Conservation (phyloP, 2,113 vertebrate genomes). For the rabbit (Oryctolagus cuniculus) region DNA sequence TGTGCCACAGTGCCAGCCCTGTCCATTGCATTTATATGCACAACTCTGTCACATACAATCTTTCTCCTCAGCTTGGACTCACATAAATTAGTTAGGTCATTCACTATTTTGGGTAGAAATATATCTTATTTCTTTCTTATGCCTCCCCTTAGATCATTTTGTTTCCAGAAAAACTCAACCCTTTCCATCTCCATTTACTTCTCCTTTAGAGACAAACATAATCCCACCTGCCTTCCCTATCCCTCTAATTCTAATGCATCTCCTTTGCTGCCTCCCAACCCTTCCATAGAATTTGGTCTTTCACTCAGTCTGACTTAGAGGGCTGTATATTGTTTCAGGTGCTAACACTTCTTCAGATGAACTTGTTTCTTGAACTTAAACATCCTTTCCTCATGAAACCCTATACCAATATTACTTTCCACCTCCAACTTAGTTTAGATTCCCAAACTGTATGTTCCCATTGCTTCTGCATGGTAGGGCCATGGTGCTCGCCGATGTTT, state of each 20-base stretch:
- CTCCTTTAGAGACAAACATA: background rate
- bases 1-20: too few species aligned
- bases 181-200: background rate
- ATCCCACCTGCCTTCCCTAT: background rate
- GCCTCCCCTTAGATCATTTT: background rate
- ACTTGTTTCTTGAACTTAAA: slow-evolving; percentile 5
- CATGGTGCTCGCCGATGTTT: background rate
- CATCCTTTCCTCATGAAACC: background rate
- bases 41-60: background rate
- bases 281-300: background rate
- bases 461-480: background rate
- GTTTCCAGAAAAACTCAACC: background rate
- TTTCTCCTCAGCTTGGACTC: background rate
- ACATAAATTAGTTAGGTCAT: background rate
- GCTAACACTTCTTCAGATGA: background rate
- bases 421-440: background rate
- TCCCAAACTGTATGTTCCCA: background rate
- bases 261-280: background rate
- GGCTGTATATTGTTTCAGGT: background rate
- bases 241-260: background rate
- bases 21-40: background rate
- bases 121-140: background rate
- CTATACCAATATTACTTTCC: background rate
- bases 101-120: background rate
- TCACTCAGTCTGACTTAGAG: background rate